phyloP scores from a whole-genome alignment of 2,888 invertebrate genomes.

The Lottia gigantea region DNA sequence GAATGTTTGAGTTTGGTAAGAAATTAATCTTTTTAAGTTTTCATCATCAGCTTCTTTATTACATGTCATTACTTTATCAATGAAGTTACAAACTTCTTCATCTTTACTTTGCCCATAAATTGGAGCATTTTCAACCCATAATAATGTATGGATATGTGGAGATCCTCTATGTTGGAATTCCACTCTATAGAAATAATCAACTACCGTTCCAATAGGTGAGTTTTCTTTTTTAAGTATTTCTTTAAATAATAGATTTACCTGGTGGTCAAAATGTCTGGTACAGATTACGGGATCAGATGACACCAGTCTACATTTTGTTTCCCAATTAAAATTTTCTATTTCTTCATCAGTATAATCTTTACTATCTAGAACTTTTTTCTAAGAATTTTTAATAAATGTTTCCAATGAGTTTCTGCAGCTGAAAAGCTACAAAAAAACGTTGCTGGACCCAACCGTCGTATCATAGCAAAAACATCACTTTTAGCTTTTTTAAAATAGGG shows the following conservation, averaged over 20 bases:
- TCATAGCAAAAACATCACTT: constrained; percentile 34
- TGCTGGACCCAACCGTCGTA: constrained; percentile 36
- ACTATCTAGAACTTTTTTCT: constrained; percentile 26
- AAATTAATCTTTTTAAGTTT: constrained; percentile 21
- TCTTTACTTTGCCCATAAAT: constrained; percentile 27
- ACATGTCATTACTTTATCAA: constrained; percentile 28
- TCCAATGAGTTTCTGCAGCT: constrained; percentile 35
- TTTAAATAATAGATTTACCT: constrained; percentile 33
- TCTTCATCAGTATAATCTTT: constrained; percentile 23
- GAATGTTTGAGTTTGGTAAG: constrained; percentile 28
- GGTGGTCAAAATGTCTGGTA: constrained; percentile 40
- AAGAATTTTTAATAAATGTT: not conserved
- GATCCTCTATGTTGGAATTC: constrained; percentile 45
- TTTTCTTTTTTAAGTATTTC: constrained; percentile 17
- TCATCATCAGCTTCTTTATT: constrained; percentile 25
- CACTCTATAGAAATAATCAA: constrained; percentile 38
- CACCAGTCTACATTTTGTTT: constrained; percentile 34
- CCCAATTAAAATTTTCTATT: constrained; percentile 26
- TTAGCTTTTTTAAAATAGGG: constrained; percentile 12
- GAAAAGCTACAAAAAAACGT: constrained; percentile 33
- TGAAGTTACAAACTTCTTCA: constrained; percentile 27
- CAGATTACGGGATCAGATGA: constrained; percentile 42
- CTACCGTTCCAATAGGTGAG: constrained; percentile 33
- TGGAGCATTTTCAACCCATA: constrained; percentile 37
- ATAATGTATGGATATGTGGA: constrained; percentile 40